Evolutionary conservation across 2,113 vertebrate genomes (phyloP).

Genomic region (Penelope pileata): DNA sequence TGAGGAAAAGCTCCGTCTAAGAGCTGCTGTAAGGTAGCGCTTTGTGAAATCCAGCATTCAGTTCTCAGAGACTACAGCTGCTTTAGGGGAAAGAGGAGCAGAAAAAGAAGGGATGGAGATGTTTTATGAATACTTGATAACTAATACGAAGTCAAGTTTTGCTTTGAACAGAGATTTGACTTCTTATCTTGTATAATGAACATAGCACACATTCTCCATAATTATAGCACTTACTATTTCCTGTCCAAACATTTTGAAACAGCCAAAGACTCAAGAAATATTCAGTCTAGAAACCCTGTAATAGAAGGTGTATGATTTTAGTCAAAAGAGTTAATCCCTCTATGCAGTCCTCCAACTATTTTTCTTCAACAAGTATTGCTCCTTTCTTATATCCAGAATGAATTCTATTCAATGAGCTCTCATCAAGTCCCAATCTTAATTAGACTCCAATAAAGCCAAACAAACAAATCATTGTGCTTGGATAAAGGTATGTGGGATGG

Average conservation of each 20-base stretch:
- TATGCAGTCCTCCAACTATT: slow-evolving; percentile 25
- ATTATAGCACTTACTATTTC: slow-evolving; percentile 47
- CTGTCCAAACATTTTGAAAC: slow-evolving; percentile 62
- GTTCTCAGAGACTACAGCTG: slow-evolving; percentile 9
- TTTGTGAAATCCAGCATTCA: not conserved
- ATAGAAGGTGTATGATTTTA: slow-evolving; percentile 1
- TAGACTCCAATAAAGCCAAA: slow-evolving; percentile 59
- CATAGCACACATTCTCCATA: not conserved
- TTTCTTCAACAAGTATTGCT: slow-evolving; percentile 44
- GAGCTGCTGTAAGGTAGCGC: not conserved
- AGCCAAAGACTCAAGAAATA: slow-evolving; percentile 34
- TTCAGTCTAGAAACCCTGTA: slow-evolving; percentile 1
- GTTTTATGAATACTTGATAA: not conserved
- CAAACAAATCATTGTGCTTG: slow-evolving; percentile 54
- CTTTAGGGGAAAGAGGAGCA: not conserved
- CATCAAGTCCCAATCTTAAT: slow-evolving; percentile 56
- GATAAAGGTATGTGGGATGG: slow-evolving; percentile 16
- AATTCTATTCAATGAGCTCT: slow-evolving; percentile 41
- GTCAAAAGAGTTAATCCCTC: slow-evolving; percentile 53
- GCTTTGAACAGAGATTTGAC: not conserved
- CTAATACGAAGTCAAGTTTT: slow-evolving; percentile 24
- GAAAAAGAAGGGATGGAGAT: not conserved
- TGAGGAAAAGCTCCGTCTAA: slow-evolving; percentile 40
- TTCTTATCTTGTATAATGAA: slow-evolving; percentile 35
- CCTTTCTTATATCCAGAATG: slow-evolving; percentile 40